A percentile compares a stretch with the other conserved stretches of the same genome.
Conservation (phyloP, 2,797 vertebrate genomes). For the Scarus forsteni region DNA sequence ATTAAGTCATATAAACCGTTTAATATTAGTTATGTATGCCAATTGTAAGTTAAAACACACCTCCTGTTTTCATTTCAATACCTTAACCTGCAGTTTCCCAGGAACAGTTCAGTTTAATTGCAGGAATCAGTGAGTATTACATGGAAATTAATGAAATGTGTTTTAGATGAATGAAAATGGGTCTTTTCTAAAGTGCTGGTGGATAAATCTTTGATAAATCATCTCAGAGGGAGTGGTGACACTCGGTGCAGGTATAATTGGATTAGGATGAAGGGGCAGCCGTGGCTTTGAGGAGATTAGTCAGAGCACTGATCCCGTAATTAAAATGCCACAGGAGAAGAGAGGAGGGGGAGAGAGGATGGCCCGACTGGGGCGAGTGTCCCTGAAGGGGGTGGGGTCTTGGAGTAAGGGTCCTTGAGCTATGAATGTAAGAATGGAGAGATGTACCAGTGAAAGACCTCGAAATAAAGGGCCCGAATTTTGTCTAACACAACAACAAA, state of each 20-base stretch:
- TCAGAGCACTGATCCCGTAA: slow-evolving; percentile 95
- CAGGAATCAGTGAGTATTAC: slow-evolving; percentile 52
- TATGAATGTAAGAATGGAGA: slow-evolving; percentile 68
- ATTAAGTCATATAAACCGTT: too few species aligned
- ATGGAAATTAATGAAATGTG: slow-evolving; percentile 49
- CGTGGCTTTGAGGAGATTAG: slow-evolving; percentile 97
- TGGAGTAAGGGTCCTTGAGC: slow-evolving; percentile 78
- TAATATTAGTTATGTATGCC: too few species aligned
- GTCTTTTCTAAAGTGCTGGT: slow-evolving; percentile 81
- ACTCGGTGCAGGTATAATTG: slow-evolving; percentile 97
- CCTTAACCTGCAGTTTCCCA: slow-evolving; percentile 11
- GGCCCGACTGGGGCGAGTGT: slow-evolving; percentile 66
- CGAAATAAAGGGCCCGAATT: slow-evolving; percentile 52
- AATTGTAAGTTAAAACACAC: slow-evolving; percentile 2
- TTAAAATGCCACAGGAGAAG: slow-evolving; percentile 90
- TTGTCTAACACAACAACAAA: slow-evolving; percentile 8
- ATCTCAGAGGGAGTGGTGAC: slow-evolving; percentile 87
- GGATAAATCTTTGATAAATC: slow-evolving; percentile 91
- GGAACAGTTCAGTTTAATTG: slow-evolving; percentile 36
- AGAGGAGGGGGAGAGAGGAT: slow-evolving; percentile 52
- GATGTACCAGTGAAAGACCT: slow-evolving; percentile 72
- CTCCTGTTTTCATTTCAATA: neutral
- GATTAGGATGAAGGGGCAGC: slow-evolving; percentile 93
- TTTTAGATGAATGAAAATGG: slow-evolving; percentile 64
- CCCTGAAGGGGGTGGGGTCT: slow-evolving; percentile 36